Evolutionary conservation across 1,140 invertebrate species (phyloP), one percentile per base, ranked within the genome.

Genomic region (Oncopeltus fasciatus): DNA sequence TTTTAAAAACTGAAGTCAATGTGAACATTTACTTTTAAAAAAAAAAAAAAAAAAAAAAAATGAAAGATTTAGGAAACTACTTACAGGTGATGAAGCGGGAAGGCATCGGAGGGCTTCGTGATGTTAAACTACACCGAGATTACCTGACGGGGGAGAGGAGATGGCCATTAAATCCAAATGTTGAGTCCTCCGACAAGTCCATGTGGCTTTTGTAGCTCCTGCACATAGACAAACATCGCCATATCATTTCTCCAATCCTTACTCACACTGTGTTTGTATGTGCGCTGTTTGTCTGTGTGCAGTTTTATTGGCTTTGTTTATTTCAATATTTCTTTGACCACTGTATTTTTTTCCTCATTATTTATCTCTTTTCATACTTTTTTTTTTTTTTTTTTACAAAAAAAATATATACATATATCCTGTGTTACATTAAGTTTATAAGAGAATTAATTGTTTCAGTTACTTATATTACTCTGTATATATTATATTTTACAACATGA

Each of bases 201-300:
- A 12, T 20, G 47, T 24, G 24, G 2, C 49, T n/a, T n/a, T n/a
- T n/a, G n/a, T n/a, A n/a, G 49, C 49, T 53, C 63, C 63, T 64
- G 63, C 63, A 64, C 63, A 64, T 64, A 64, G 63, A 62, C 64
- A 65, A 65, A 65, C 64, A 63, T 63, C 49, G 63, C 58, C 43
- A 38, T 27, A 57, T 57, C 56, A 62, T 62, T 62, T 44, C 51
- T 28, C 24, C 51, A 49, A 29, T 24, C 29, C 56, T 24, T 14
- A 38, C 14, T 38, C 5, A 20, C 44, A 60, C 44, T 53, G 31
- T 62, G 46, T 62, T 56, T 64, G 20, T 60, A 43, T 64, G 59
- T 61, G 63, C 58, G 28, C 63, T 60, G 59, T 64, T 64, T 64
- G 63, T 64, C 63, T 64, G 63, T 61, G 63, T 64, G 63, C 63